Conservation (phyloP, 2,797 vertebrate species). For the Paramormyrops hopkinsi region DNA sequence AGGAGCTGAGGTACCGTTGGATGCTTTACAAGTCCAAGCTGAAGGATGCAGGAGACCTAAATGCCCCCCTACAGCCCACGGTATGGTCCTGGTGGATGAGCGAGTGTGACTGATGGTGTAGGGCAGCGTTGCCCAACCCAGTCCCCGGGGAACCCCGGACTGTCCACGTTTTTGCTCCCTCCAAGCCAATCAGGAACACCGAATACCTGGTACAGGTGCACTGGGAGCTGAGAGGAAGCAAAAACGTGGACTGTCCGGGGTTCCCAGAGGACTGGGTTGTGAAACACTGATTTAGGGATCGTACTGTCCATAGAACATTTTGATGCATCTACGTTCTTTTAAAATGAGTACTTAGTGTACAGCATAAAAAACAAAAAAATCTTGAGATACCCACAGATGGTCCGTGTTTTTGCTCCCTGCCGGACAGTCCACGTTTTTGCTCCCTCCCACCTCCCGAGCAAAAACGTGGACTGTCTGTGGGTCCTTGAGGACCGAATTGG, state of each 20-base stretch:
- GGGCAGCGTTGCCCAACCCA: not conserved
- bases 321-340: not conserved
- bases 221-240: not conserved
- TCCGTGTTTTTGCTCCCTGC: not conserved
- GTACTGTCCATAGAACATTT: not conserved
- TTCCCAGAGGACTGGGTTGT: not conserved
- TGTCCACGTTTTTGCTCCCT: not conserved
- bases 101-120: not conserved
- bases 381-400: not conserved
- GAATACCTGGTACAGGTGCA: not conserved
- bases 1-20: constrained; percentile 83
- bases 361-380: not conserved
- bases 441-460: no score
- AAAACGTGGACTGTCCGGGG: not conserved
- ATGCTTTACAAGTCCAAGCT: constrained; percentile 89
- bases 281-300: not conserved
- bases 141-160: not conserved
- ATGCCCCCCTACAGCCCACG: constrained; percentile 36
- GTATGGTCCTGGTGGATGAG: constrained; percentile 35
- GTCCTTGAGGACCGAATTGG: not conserved
- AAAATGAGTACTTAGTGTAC: not conserved
- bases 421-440: not conserved
- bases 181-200: not conserved
- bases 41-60: constrained; percentile 53
- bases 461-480: not conserved